phyloP scores from a whole-genome alignment of 2,888 invertebrate species.

The Parelbella ahira region DNA sequence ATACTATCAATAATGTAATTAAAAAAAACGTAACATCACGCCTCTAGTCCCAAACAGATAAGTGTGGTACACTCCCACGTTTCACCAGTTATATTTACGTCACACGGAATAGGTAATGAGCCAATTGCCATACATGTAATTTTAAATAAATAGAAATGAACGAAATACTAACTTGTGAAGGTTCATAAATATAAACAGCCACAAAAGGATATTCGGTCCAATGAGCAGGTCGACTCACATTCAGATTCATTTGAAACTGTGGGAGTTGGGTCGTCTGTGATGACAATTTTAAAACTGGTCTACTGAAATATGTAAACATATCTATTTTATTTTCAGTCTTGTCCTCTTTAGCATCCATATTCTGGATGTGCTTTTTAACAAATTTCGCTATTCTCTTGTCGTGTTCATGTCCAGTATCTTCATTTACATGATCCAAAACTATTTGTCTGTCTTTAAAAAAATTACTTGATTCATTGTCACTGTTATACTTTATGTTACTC shows the following conservation, averaged over 20 bases:
- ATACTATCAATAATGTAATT: too few species aligned
- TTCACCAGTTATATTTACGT: too few species aligned
- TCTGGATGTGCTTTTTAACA: slow-evolving; percentile 44
- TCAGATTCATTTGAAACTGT: slow-evolving; percentile 10
- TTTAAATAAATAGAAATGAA: not conserved
- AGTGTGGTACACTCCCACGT: too few species aligned
- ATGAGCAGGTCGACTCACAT: slow-evolving; percentile 29
- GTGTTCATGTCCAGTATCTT: slow-evolving; percentile 33
- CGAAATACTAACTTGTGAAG: slow-evolving; percentile 48
- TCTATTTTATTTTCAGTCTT: slow-evolving; percentile 1
- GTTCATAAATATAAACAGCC: slow-evolving; percentile 62
- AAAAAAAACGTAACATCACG: too few species aligned
- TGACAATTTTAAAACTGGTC: not conserved
- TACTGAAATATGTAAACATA: not conserved
- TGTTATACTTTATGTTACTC: slow-evolving; percentile 4
- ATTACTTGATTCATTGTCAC: slow-evolving; percentile 15
- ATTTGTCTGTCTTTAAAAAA: slow-evolving; percentile 27
- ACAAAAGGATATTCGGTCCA: slow-evolving; percentile 59
- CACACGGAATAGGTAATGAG: too few species aligned
- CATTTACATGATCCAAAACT: slow-evolving; percentile 40
- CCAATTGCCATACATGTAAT: too few species aligned
- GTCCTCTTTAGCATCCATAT: not conserved
- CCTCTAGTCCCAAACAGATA: too few species aligned
- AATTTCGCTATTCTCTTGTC: slow-evolving; percentile 38
- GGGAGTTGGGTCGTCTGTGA: not conserved